Evolutionary conservation across 2,797 vertebrate species (phyloP).

Genomic region (Odontamblyopus lacepedii): DNA sequence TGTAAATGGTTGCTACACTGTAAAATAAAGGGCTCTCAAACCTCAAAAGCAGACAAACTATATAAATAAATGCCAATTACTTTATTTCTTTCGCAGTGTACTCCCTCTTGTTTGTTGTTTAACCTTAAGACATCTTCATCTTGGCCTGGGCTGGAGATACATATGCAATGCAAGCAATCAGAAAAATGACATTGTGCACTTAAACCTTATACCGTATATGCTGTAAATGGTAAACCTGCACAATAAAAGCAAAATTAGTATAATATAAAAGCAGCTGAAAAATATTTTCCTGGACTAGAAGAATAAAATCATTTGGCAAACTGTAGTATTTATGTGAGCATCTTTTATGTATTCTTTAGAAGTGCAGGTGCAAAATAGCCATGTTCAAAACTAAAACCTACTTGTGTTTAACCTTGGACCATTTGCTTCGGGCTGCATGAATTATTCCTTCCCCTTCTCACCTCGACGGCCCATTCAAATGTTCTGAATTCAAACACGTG

Average conservation of each 20-base stretch:
- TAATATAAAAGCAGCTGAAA: too few relatives aligned
- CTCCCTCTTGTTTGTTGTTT: too few relatives aligned
- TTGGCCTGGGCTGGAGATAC: too few relatives aligned
- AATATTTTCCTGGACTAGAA: too few relatives aligned
- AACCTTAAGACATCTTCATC: too few relatives aligned
- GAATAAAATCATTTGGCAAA: too few relatives aligned
- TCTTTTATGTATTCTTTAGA: neutral
- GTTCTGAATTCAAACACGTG: conserved; percentile 36
- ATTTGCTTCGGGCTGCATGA: conserved; percentile 44
- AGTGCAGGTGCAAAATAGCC: conserved; percentile 20
- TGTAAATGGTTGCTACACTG: conserved; percentile 9
- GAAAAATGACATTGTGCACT: too few relatives aligned
- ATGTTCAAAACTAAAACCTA: conserved; percentile 32
- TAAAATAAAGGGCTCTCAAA: neutral
- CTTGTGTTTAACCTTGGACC: conserved; percentile 41
- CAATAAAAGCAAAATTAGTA: too few relatives aligned
- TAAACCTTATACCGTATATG: too few relatives aligned
- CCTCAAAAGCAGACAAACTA: neutral
- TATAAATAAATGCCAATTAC: neutral
- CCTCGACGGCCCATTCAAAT: conserved; percentile 34
- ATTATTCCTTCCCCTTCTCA: conserved; percentile 42
- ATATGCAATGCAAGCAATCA: too few relatives aligned
- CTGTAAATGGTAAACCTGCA: too few relatives aligned
- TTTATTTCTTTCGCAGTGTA: neutral
- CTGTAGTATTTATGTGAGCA: neutral